Evolutionary conservation across 2,113 vertebrate genomes (phyloP).

Genomic region (Oryzias celebensis): DNA sequence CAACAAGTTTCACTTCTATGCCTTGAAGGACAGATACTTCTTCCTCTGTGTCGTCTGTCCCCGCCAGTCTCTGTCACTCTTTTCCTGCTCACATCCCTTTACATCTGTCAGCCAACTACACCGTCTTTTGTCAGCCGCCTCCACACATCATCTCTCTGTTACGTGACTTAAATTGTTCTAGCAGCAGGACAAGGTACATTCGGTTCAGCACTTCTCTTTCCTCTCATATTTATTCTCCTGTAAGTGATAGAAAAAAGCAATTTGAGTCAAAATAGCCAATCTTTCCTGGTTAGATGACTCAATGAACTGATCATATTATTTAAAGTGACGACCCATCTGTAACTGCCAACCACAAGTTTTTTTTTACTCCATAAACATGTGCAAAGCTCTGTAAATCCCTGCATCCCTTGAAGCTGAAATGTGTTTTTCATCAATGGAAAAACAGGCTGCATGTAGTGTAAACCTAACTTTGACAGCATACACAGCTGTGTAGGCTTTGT

Average conservation of each 20-base stretch:
- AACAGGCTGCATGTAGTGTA: too few species aligned
- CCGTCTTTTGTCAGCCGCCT: slow-evolving; percentile 54
- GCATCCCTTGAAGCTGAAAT: too few species aligned
- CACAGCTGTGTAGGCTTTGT: too few species aligned
- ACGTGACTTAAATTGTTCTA: slow-evolving; percentile 12
- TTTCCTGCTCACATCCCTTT: slow-evolving; percentile 39
- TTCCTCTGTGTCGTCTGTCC: slow-evolving; percentile 25
- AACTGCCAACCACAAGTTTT: slow-evolving; percentile 14
- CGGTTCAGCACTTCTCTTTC: slow-evolving; percentile 38
- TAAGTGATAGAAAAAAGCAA: slow-evolving; percentile 18
- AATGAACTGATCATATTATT: slow-evolving; percentile 28
- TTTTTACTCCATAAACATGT: slow-evolving; percentile 2
- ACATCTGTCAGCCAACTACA: slow-evolving; percentile 40
- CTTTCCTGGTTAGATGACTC: not conserved
- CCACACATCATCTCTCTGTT: slow-evolving; percentile 22
- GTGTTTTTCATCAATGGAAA: too few species aligned
- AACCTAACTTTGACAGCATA: too few species aligned
- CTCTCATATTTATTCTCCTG: slow-evolving; percentile 29
- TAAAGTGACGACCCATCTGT: slow-evolving; percentile 17
- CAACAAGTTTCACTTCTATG: slow-evolving; percentile 59
- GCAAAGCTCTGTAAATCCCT: not conserved
- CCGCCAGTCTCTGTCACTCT: slow-evolving; percentile 48
- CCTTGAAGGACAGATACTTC: slow-evolving; percentile 58
- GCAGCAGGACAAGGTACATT: not conserved
- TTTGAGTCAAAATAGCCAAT: slow-evolving; percentile 6